phyloP scores from a whole-genome alignment of 30 jellyfish, hydroid and myxozoan genomes.

The Nemopilema nomurai region DNA sequence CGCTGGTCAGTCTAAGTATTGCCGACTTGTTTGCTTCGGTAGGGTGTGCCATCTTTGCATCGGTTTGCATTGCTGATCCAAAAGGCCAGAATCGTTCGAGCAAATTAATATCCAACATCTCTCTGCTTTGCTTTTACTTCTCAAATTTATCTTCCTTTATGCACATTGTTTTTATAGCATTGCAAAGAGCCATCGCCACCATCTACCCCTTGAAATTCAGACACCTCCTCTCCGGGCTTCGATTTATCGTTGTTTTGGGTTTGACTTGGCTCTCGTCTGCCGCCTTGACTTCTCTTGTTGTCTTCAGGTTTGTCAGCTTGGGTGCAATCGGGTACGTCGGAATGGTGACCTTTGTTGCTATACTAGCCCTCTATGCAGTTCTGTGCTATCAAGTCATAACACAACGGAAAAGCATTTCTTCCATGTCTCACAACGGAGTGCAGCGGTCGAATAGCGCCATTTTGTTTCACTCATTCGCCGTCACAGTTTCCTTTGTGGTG shows the following conservation, averaged over 20 bases:
- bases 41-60: conserved; percentile 7
- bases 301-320: conserved; percentile 1
- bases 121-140: conserved; percentile 11
- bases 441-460: not conserved
- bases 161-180: conserved; percentile 22
- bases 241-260: not conserved
- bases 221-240: not conserved
- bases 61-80: not conserved
- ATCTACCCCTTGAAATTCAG: conserved; percentile 26
- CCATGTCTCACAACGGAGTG: conserved; percentile 3
- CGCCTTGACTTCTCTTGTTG: not conserved
- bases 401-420: conserved; percentile 4
- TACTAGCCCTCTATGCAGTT: not conserved
- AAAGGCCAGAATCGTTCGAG: not conserved
- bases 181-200: conserved; percentile 22
- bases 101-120: not conserved
- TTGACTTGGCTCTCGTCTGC: conserved; percentile 11
- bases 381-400: conserved; percentile 3
- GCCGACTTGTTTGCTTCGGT: conserved; percentile 23
- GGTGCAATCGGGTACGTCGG: conserved; percentile 23
- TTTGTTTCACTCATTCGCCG: conserved; percentile 18
- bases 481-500: conserved; percentile 11
- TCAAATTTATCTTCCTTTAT: conserved; percentile 17
- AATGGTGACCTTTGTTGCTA: not conserved
- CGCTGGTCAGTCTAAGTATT: conserved; percentile 25